Evolutionary conservation across 1,140 invertebrate species (phyloP).

Genomic region (Drosophila dunni): DNA sequence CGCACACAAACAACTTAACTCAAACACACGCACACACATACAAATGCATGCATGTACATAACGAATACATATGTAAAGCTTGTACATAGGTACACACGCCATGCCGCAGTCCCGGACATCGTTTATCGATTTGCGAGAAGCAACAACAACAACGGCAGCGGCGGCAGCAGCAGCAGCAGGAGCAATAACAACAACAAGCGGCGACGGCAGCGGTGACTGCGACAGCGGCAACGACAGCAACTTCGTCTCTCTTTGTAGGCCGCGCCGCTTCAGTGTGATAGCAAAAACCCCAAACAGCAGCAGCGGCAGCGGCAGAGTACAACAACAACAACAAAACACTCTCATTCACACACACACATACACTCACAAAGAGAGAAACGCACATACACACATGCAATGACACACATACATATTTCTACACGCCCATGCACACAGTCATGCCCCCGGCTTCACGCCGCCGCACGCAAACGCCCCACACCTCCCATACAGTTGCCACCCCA

Average conservation of each 20-base stretch:
- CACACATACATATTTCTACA: constrained; percentile 28
- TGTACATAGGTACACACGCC: constrained; percentile 62
- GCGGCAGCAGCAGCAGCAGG: constrained; percentile 37
- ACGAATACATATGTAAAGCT: constrained; percentile 19
- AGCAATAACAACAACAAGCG: constrained; percentile 41
- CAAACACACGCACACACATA: background rate
- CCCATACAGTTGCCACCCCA: background rate
- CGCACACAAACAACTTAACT: background rate
- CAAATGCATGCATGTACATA: constrained; percentile 3
- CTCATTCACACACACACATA: constrained; percentile 24
- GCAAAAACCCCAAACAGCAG: constrained; percentile 47
- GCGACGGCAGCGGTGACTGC: constrained; percentile 33
- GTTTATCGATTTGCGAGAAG: constrained; percentile 79
- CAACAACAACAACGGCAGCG: constrained; percentile 57
- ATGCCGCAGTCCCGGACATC: constrained; percentile 73
- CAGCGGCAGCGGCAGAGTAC: constrained; percentile 30
- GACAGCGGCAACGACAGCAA: constrained; percentile 31
- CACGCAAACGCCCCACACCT: constrained; percentile 51
- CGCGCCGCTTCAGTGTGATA: constrained; percentile 59
- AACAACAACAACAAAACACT: constrained; percentile 32
- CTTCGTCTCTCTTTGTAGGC: constrained; percentile 58
- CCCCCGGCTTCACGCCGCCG: constrained; percentile 58
- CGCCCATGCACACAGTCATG: constrained; percentile 38
- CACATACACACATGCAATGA: constrained; percentile 13
- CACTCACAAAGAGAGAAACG: constrained; percentile 6